These are phyloP conservation scores for Microplitis demolitor DNA, from an alignment of 1,140 invertebrate genomes.

Conservation along the genomic window DNA sequence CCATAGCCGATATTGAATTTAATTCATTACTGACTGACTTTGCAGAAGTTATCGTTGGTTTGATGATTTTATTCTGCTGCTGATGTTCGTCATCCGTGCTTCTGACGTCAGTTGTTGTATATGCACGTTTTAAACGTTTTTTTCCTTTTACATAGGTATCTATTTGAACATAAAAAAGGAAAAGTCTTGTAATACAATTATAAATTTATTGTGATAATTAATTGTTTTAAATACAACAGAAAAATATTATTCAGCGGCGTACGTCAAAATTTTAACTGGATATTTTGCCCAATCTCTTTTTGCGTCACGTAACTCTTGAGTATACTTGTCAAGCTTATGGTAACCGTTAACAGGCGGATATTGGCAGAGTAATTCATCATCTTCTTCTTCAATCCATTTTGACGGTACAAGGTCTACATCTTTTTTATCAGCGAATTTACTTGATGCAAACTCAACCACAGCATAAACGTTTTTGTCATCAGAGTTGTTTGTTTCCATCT, in stretches of 20 bases:
- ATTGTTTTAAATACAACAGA: not conserved
- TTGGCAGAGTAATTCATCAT: not conserved
- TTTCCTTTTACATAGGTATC: not conserved
- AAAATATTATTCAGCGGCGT: not conserved
- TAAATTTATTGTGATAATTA: not conserved
- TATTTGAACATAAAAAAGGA: not conserved
- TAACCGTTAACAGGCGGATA: not conserved
- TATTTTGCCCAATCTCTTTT: not conserved
- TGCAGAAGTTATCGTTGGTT: not conserved
- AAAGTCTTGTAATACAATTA: not conserved
- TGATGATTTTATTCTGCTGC: not conserved
- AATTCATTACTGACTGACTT: not conserved
- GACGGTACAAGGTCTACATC: not conserved
- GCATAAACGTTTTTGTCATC: too few relatives aligned
- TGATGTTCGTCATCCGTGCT: not conserved
- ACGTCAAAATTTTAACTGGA: not conserved
- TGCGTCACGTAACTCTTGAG: not conserved
- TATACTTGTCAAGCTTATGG: not conserved
- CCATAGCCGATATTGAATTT: not conserved
- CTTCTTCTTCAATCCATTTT: not conserved
- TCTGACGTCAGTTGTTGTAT: not conserved
- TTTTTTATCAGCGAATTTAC: not conserved
- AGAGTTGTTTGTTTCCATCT: too few relatives aligned
- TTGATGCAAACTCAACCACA: too few relatives aligned
- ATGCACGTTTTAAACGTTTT: not conserved